Conservation (phyloP, 2,797 vertebrate genomes). For the Propithecus deckenii region DNA sequence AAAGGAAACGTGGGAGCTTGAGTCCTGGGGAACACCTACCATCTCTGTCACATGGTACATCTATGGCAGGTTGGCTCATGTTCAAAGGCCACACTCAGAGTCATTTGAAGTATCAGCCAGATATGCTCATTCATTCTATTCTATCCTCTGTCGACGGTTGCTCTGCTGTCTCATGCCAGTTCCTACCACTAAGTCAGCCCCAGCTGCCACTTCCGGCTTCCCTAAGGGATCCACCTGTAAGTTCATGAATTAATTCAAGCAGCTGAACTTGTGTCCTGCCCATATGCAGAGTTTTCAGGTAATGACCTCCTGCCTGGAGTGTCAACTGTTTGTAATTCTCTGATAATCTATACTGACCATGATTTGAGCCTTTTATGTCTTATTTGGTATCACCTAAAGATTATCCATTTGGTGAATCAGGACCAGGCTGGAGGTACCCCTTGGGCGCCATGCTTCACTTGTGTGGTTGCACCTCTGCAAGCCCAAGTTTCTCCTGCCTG, state of each 20-base stretch:
- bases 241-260: not conserved
- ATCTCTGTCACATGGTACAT: not conserved
- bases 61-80: not conserved
- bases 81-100: not conserved
- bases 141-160: not conserved
- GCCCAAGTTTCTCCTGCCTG: not conserved
- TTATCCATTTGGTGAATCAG: not conserved
- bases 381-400: not conserved
- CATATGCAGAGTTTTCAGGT: not conserved
- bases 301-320: not conserved
- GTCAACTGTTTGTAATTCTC: not conserved
- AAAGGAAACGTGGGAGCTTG: not conserved
- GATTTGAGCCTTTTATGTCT: not conserved
- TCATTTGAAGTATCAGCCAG: not conserved
- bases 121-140: not conserved
- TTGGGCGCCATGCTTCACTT: not conserved
- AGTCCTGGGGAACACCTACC: not conserved
- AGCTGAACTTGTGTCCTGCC: not conserved
- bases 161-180: not conserved
- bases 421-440: not conserved
- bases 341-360: not conserved
- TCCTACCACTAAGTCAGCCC: not conserved
- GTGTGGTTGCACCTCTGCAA: not conserved
- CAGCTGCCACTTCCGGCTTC: not conserved
- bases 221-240: not conserved